Conservation (phyloP, 2,113 vertebrate genomes). For the Dasyornis broadbenti region DNA sequence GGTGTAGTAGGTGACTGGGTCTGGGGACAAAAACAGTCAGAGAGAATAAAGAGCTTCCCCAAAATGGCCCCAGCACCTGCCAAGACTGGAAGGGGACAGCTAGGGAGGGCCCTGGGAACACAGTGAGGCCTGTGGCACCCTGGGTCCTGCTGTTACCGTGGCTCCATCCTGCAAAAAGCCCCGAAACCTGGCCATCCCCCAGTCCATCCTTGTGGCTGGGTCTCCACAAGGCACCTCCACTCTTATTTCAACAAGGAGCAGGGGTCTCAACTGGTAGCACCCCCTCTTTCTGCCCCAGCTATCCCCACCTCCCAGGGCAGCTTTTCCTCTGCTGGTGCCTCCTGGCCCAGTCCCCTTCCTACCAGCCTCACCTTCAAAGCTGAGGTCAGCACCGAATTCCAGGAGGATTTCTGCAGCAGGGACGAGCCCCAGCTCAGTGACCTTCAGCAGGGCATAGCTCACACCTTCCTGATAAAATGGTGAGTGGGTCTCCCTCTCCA, state of each 20-base stretch:
- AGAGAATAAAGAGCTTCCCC: neutral
- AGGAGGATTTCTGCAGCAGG: slow-evolving; percentile 79
- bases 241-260: neutral
- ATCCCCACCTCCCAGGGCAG: no score
- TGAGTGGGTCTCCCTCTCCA: slow-evolving; percentile 84
- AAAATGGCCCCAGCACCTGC: fast-evolving
- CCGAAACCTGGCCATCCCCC: neutral
- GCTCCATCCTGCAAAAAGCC: neutral
- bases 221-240: neutral
- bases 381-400: slow-evolving; percentile 80
- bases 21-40: slow-evolving; percentile 55
- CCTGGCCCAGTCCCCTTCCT: neutral
- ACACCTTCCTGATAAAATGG: slow-evolving; percentile 85
- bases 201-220: neutral
- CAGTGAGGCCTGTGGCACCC: fast-evolving
- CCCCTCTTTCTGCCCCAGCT: neutral
- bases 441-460: slow-evolving; percentile 87
- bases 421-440: slow-evolving; percentile 80
- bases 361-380: slow-evolving; percentile 82
- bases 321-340: neutral
- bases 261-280: neutral
- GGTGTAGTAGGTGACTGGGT: slow-evolving; percentile 92
- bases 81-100: neutral
- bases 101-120: neutral
- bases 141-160: neutral